Evolutionary conservation across 2,797 vertebrate genomes (phyloP).

Genomic region (Neoniphon sammara): DNA sequence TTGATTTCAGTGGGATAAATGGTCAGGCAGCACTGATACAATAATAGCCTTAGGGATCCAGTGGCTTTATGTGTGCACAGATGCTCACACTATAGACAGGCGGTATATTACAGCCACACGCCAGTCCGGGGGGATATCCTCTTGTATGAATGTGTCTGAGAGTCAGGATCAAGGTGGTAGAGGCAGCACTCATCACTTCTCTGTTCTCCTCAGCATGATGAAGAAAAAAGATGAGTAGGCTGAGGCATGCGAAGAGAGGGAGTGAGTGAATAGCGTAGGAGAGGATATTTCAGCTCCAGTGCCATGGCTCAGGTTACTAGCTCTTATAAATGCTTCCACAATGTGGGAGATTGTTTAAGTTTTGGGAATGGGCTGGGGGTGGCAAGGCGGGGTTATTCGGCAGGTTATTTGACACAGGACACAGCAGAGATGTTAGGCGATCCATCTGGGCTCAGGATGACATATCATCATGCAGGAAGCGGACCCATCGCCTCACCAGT

Average conservation of each 20-base stretch:
- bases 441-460: conserved; percentile 63
- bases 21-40: conserved; percentile 41
- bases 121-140: conserved; percentile 42
- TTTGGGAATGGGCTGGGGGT: not conserved
- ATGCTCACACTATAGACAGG: conserved; percentile 37
- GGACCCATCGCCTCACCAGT: conserved; percentile 28
- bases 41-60: conserved; percentile 60
- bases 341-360: conserved; percentile 53
- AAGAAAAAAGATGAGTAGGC: conserved; percentile 42
- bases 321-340: conserved; percentile 56
- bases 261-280: conserved; percentile 21
- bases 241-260: conserved; percentile 1
- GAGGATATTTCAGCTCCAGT: conserved; percentile 61
- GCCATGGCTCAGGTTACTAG: conserved; percentile 43
- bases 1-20: conserved; percentile 52
- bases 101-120: conserved; percentile 46
- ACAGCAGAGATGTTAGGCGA: conserved; percentile 44
- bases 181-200: conserved; percentile 36
- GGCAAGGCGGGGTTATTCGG: conserved; percentile 33
- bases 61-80: conserved; percentile 49
- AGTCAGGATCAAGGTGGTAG: conserved; percentile 40
- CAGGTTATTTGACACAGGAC: conserved; percentile 56
- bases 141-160: conserved; percentile 60
- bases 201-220: conserved; percentile 33
- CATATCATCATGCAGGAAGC: conserved; percentile 68